A percentile compares a stretch with the other conserved stretches of the same genome.
These are phyloP conservation scores for Brachystomella parvula DNA, from an alignment of 1,140 invertebrate species.

Conservation along the genomic window DNA sequence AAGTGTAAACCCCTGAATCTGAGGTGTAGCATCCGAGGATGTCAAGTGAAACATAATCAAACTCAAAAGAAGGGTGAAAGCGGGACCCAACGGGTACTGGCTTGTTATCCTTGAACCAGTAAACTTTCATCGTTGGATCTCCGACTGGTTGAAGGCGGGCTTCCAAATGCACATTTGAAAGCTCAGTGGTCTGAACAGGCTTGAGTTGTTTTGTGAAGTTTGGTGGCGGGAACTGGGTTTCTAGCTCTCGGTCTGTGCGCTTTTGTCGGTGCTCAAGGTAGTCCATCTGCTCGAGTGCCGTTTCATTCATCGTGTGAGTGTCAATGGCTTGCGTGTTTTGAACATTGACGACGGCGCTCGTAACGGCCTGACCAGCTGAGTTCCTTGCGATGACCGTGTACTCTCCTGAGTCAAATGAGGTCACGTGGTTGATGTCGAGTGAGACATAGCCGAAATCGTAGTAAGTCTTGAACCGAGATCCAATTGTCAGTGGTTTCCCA, in stretches of 20 bases:
- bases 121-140: slow-evolving; percentile 88
- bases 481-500: slow-evolving; percentile 72
- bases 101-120: slow-evolving; percentile 91
- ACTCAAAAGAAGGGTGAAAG: slow-evolving; percentile 92
- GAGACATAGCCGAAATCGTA: slow-evolving; percentile 90
- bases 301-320: slow-evolving; percentile 89
- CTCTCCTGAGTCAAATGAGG: slow-evolving; percentile 82
- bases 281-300: slow-evolving; percentile 87
- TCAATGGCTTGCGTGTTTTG: slow-evolving; percentile 70
- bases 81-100: slow-evolving; percentile 61
- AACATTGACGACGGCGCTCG: slow-evolving; percentile 76
- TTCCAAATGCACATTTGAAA: slow-evolving; percentile 87
- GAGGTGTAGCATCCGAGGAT: slow-evolving; percentile 91
- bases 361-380: slow-evolving; percentile 81
- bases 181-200: slow-evolving; percentile 83
- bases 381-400: slow-evolving; percentile 89
- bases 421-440: slow-evolving; percentile 78
- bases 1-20: slow-evolving; percentile 93
- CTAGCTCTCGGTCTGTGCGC: slow-evolving; percentile 51
- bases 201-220: slow-evolving; percentile 79
- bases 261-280: slow-evolving; percentile 71
- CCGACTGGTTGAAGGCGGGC: slow-evolving; percentile 86
- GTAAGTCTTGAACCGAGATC: slow-evolving; percentile 84
- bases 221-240: slow-evolving; percentile 70
- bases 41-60: slow-evolving; percentile 94